phyloP scores from a whole-genome alignment of 2,888 invertebrate genomes.

The Rhynchonema sp. region DNA sequence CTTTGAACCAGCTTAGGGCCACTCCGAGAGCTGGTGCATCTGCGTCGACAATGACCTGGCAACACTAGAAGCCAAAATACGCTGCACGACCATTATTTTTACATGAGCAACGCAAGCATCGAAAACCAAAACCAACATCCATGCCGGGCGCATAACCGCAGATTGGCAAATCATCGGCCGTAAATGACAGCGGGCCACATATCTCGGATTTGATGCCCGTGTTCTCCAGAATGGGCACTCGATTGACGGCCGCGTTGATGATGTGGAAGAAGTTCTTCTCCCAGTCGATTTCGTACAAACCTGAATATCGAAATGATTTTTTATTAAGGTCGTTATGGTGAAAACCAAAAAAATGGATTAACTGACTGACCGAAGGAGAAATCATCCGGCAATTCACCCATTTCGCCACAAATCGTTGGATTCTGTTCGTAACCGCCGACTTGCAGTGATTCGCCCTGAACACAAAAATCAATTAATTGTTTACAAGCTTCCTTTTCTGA shows the following conservation, averaged over 20 bases:
- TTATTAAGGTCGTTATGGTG: no score
- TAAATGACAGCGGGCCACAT: constrained; percentile 50
- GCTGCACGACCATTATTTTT: not conserved
- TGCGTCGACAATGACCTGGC: no score
- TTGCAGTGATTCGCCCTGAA: constrained; percentile 55
- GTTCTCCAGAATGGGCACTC: constrained; percentile 52
- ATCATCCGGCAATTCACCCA: constrained; percentile 45
- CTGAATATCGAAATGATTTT: no score
- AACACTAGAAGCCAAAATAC: not conserved
- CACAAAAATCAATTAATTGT: no score
- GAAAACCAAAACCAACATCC: not conserved
- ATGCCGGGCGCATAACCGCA: constrained; percentile 43
- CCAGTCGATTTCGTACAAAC: constrained; percentile 71
- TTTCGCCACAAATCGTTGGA: constrained; percentile 51
- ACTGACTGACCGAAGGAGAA: constrained; percentile 61
- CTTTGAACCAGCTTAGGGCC: no score
- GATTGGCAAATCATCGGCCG: constrained; percentile 70
- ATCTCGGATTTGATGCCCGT: constrained; percentile 37
- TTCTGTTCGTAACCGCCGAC: constrained; percentile 73
- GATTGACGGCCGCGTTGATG: constrained; percentile 44
- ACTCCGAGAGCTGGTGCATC: no score
- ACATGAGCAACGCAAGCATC: not conserved
- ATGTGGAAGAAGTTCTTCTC: constrained; percentile 53
- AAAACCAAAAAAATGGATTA: no score
- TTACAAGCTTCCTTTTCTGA: no score